phyloP scores from a whole-genome alignment of 35 echinoderm and acorn worm genomes.

The Apostichopus japonicus region DNA sequence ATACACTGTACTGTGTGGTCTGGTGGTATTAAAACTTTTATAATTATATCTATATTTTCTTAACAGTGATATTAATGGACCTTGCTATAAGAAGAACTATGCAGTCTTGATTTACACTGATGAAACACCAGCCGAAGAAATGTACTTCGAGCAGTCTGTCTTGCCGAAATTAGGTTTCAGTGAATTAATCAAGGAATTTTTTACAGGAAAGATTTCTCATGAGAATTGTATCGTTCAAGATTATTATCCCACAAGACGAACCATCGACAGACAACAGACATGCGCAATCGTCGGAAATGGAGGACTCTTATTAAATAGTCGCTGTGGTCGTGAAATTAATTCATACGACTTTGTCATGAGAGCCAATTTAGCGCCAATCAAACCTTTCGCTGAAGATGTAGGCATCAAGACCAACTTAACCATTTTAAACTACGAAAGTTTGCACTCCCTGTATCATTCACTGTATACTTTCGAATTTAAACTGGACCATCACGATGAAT shows the following conservation, averaged over 20 bases:
- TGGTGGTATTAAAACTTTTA: neutral
- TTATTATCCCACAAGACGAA: slow-evolving; percentile 37
- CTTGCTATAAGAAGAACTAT: slow-evolving; percentile 59
- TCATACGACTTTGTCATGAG: slow-evolving; percentile 73
- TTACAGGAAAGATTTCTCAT: slow-evolving; percentile 45
- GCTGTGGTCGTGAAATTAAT: slow-evolving; percentile 68
- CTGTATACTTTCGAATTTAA: slow-evolving; percentile 50
- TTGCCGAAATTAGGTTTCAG: slow-evolving; percentile 27
- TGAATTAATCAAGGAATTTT: slow-evolving; percentile 31
- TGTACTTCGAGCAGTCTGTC: slow-evolving; percentile 29
- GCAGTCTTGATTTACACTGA: slow-evolving; percentile 58
- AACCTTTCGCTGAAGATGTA: slow-evolving; percentile 47
- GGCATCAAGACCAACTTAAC: slow-evolving; percentile 65
- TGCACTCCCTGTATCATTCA: slow-evolving; percentile 46
- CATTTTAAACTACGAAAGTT: slow-evolving; percentile 60
- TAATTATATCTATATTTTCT: neutral
- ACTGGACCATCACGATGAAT: slow-evolving; percentile 33
- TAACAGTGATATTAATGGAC: slow-evolving; percentile 37
- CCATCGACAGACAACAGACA: slow-evolving; percentile 42
- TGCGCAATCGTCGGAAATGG: slow-evolving; percentile 80
- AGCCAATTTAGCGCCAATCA: slow-evolving; percentile 68
- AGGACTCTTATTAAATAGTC: slow-evolving; percentile 65
- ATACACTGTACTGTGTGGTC: neutral
- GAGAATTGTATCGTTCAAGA: slow-evolving; percentile 53
- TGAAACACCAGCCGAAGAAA: slow-evolving; percentile 6